Percentiles rank a stretch among this genome's conserved stretches.
Conservation (phyloP, 2,797 vertebrate species). For the Hoplostethus mediterraneus region DNA sequence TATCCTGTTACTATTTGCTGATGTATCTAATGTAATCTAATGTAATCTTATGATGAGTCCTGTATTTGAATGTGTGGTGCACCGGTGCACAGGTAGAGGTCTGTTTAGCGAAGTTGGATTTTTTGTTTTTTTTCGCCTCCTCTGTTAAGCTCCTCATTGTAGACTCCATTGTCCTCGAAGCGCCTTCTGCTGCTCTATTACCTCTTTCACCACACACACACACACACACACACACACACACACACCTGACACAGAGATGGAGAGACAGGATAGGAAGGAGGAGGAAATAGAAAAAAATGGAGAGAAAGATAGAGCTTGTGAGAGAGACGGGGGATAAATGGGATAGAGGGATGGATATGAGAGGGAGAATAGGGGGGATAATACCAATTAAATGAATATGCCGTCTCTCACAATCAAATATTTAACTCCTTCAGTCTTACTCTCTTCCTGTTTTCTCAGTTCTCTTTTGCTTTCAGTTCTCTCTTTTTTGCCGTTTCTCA, state of each 20-base stretch:
- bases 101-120: constrained; percentile 9
- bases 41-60: neutral
- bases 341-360: too few species aligned
- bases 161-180: constrained; percentile 58
- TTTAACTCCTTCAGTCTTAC: too few species aligned
- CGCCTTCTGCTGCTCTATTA: constrained; percentile 67
- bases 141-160: constrained; percentile 56
- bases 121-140: constrained; percentile 23
- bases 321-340: too few species aligned
- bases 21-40: neutral
- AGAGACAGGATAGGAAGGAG: neutral
- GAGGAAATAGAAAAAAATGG: neutral
- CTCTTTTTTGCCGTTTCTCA: too few species aligned
- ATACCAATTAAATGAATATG: too few species aligned
- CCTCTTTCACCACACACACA: too few species aligned
- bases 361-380: too few species aligned
- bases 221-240: constrained; percentile 18
- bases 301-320: too few species aligned
- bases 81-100: neutral
- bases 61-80: neutral
- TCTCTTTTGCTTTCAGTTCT: too few species aligned
- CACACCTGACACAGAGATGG: neutral
- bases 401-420: too few species aligned
- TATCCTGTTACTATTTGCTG: too few species aligned
- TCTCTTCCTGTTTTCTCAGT: too few species aligned